phyloP scores from a whole-genome alignment of 1,140 invertebrate species.

The Musca vetustissima region DNA sequence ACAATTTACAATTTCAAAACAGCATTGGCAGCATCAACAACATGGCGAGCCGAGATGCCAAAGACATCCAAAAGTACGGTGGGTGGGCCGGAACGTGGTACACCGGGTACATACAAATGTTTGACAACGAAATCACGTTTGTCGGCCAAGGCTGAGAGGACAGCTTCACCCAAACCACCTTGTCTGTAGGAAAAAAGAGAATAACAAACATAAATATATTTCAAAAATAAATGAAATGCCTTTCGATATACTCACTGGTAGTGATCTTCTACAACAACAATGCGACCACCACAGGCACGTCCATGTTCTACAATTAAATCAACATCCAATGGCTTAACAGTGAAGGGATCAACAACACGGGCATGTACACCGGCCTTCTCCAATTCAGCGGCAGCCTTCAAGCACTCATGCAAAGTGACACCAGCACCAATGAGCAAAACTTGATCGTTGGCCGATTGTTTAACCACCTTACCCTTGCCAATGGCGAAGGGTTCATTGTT shows the following conservation, averaged over 20 bases:
- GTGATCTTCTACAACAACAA: slow-evolving; percentile 97
- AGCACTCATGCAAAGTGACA: slow-evolving; percentile 88
- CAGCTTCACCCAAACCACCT: slow-evolving; percentile 95
- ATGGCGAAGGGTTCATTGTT: slow-evolving; percentile 83
- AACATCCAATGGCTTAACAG: slow-evolving; percentile 92
- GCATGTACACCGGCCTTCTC: slow-evolving; percentile 69
- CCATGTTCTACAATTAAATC: slow-evolving; percentile 78
- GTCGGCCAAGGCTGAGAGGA: slow-evolving; percentile 75
- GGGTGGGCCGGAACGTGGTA: slow-evolving; percentile 91
- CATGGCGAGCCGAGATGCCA: slow-evolving; percentile 82
- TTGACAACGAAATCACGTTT: slow-evolving; percentile 77
- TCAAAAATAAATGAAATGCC: not conserved
- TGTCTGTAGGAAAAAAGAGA: slow-evolving; percentile 54
- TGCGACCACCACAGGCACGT: slow-evolving; percentile 73
- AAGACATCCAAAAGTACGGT: slow-evolving; percentile 82
- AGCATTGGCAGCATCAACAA: slow-evolving; percentile 71
- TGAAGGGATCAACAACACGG: slow-evolving; percentile 91
- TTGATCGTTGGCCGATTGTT: slow-evolving; percentile 72
- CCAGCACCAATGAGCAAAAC: slow-evolving; percentile 89
- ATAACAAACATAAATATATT: slow-evolving; percentile 13
- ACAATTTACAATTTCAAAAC: slow-evolving; percentile 62
- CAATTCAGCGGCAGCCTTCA: slow-evolving; percentile 82
- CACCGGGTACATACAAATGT: slow-evolving; percentile 78
- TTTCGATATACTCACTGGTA: slow-evolving; percentile 70
- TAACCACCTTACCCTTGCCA: slow-evolving; percentile 80